These are phyloP conservation scores for Enhydra lutris DNA, from an alignment of 2,113 vertebrate genomes.

Conservation along the genomic window DNA sequence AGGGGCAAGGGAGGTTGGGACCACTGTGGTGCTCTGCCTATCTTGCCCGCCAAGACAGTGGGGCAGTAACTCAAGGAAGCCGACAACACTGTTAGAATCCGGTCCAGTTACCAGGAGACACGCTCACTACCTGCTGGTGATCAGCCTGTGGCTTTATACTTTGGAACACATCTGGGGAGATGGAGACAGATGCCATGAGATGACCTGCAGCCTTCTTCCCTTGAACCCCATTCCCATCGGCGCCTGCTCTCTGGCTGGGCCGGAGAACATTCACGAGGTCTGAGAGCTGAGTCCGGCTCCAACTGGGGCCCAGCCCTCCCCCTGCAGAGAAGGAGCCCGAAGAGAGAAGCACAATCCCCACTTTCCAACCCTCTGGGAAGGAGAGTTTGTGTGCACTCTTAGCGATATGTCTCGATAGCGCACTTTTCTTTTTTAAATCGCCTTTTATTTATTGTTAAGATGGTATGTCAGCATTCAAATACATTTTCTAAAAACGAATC, in stretches of 20 bases:
- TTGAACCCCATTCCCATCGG: background rate
- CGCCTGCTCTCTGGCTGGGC: background rate
- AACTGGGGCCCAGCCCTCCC: background rate
- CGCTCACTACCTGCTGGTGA: background rate
- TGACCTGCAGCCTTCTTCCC: background rate
- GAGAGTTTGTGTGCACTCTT: background rate
- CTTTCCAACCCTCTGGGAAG: background rate
- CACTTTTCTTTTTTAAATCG: background rate
- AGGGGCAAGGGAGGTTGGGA: too few species aligned
- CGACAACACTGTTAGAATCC: fast-evolving
- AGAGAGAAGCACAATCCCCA: background rate
- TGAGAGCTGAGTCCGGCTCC: background rate
- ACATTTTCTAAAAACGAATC: background rate
- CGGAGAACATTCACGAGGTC: background rate
- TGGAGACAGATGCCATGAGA: background rate
- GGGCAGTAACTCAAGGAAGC: background rate
- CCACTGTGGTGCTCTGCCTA: background rate
- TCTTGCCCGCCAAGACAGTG: background rate
- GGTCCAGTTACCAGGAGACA: background rate
- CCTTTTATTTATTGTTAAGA: conserved; percentile 45
- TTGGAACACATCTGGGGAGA: background rate
- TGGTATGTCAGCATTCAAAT: background rate
- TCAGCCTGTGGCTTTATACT: background rate
- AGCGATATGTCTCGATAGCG: background rate
- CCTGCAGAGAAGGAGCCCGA: background rate